phyloP scores from a whole-genome alignment of 2,113 vertebrate species.

The Micromys minutus region DNA sequence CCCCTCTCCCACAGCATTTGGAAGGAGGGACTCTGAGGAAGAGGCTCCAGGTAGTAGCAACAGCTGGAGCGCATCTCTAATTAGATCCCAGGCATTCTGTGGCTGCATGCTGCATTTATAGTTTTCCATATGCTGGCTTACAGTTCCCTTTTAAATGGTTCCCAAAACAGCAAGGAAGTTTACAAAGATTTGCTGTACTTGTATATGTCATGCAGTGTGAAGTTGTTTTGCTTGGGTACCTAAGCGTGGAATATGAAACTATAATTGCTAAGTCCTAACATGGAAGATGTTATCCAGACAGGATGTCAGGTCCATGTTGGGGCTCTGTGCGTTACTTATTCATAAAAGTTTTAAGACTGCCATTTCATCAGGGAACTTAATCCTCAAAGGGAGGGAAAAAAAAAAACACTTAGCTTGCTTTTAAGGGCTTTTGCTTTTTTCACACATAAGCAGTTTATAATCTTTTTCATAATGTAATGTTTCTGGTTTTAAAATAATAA shows the following conservation, averaged over 20 bases:
- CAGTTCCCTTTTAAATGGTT: slow-evolving; percentile 34
- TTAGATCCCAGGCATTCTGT: slow-evolving; percentile 36
- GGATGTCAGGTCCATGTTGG: background rate
- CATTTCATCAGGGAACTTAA: slow-evolving; percentile 41
- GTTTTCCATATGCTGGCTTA: slow-evolving; percentile 54
- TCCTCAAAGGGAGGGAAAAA: too few relatives aligned
- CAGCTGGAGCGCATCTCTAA: slow-evolving; percentile 64
- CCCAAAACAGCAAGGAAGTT: slow-evolving; percentile 39
- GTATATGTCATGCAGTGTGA: background rate
- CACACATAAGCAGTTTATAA: background rate
- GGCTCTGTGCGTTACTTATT: slow-evolving; percentile 27
- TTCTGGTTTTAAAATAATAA: background rate
- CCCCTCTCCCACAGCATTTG: background rate
- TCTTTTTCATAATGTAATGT: slow-evolving; percentile 47
- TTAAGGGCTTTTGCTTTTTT: slow-evolving; percentile 14
- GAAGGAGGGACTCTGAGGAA: slow-evolving; percentile 14
- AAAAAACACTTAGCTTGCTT: too few relatives aligned
- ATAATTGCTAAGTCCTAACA: background rate
- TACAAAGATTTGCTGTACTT: slow-evolving; percentile 45
- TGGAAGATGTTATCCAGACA: background rate
- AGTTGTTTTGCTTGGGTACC: slow-evolving; percentile 37
- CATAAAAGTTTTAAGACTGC: slow-evolving; percentile 35
- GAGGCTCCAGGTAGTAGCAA: slow-evolving; percentile 35
- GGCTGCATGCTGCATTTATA: slow-evolving; percentile 3
- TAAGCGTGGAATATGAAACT: background rate